A percentile compares a stretch with the other conserved stretches of the same genome.
These are phyloP conservation scores for Ectropis grisescens DNA, from an alignment of 1,140 invertebrate genomes.

Conservation along the genomic window DNA sequence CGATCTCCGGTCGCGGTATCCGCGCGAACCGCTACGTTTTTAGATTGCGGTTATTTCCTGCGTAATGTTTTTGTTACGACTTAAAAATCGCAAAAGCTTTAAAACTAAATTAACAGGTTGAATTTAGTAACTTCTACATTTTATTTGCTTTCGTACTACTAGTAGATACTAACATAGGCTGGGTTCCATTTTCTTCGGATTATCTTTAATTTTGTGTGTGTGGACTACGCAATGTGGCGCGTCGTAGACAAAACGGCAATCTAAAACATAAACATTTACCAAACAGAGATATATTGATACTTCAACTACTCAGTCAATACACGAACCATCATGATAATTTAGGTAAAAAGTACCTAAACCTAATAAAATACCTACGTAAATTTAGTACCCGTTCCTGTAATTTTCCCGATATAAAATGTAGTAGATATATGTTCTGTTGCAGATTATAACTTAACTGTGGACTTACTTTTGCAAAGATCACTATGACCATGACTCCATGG, in stretches of 20 bases:
- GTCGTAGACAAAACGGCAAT: slow-evolving; percentile 32
- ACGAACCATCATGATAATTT: neutral
- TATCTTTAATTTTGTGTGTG: slow-evolving; percentile 8
- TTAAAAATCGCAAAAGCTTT: neutral
- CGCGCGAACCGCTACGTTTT: too few species aligned
- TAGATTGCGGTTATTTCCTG: neutral
- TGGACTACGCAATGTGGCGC: slow-evolving; percentile 24
- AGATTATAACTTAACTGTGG: too few species aligned
- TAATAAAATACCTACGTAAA: too few species aligned
- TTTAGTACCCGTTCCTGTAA: too few species aligned
- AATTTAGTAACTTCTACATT: neutral
- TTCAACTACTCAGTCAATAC: neutral
- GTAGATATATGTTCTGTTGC: neutral
- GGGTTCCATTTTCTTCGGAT: slow-evolving; percentile 15
- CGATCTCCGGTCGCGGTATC: too few species aligned
- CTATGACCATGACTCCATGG: too few species aligned
- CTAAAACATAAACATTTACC: slow-evolving; percentile 24
- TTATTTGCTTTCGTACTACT: neutral
- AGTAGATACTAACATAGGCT: neutral
- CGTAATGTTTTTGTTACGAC: neutral
- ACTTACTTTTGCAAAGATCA: too few species aligned
- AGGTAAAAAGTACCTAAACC: neutral
- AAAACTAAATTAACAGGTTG: neutral
- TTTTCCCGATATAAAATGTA: neutral
- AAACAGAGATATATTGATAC: neutral